These are phyloP conservation scores for Frankliniella fusca DNA, from an alignment of 2,888 invertebrate genomes.

Conservation along the genomic window DNA sequence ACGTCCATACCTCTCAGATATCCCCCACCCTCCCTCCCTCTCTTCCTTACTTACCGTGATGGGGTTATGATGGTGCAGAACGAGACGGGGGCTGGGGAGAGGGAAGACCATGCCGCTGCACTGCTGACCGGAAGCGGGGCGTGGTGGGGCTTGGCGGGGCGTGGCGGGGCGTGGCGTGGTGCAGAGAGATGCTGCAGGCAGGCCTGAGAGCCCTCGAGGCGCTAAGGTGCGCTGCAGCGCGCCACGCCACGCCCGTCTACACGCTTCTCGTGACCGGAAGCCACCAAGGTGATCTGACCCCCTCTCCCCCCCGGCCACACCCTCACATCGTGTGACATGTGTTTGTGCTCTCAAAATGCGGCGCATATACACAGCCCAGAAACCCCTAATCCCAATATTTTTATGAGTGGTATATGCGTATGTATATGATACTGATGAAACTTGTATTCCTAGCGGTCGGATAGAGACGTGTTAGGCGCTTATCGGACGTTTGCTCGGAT, in stretches of 20 bases:
- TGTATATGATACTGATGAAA: too few relatives aligned
- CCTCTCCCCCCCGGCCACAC: not conserved
- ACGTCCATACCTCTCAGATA: not conserved
- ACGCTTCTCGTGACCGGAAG: slow-evolving; percentile 18
- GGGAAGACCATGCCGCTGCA: not conserved
- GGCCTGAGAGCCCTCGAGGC: slow-evolving; percentile 9
- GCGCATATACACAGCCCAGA: too few relatives aligned
- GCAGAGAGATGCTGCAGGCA: too few relatives aligned
- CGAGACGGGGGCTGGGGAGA: not conserved
- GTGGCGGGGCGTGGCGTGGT: not conserved
- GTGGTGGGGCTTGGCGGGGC: not conserved
- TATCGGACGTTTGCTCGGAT: too few relatives aligned
- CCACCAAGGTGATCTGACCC: slow-evolving; percentile 2
- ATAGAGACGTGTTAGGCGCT: too few relatives aligned
- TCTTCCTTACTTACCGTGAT: not conserved
- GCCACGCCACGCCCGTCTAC: not conserved
- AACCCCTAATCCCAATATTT: too few relatives aligned
- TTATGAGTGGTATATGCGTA: too few relatives aligned
- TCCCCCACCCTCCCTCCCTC: not conserved
- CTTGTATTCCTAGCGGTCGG: too few relatives aligned
- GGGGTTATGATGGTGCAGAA: not conserved
- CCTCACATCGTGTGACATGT: not conserved
- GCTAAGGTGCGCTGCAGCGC: not conserved
- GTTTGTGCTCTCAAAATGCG: too few relatives aligned
- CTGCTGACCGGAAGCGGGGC: not conserved